Conservation (phyloP, 2,113 vertebrate species). For the Sapayoa aenigma region DNA sequence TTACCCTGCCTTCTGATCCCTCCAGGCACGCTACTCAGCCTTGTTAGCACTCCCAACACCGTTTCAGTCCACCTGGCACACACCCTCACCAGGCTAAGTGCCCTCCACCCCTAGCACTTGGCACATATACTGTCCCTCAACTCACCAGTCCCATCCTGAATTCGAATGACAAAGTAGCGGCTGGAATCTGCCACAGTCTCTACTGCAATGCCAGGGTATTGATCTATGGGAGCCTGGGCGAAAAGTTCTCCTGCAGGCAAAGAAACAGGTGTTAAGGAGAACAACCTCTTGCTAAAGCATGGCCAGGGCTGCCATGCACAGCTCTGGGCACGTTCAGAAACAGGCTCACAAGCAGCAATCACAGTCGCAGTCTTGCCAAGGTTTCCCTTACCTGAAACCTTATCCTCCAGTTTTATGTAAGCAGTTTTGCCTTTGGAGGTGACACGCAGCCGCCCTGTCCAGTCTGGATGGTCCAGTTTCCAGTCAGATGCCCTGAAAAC, state of each 20-base stretch:
- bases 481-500: constrained; percentile 91
- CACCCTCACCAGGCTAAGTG: not conserved
- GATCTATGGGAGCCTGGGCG: constrained; percentile 88
- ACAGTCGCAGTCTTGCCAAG: not conserved
- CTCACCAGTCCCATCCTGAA: constrained; percentile 91
- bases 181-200: constrained; percentile 94
- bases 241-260: constrained; percentile 86
- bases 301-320: not conserved
- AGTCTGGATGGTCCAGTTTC: constrained; percentile 95
- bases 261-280: not conserved
- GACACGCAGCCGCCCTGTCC: constrained; percentile 92
- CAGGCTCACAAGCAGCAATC: not conserved
- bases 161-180: constrained; percentile 92
- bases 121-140: not conserved
- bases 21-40: not conserved
- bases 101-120: not conserved
- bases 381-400: constrained; percentile 82
- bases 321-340: not conserved
- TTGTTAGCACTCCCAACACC: not conserved
- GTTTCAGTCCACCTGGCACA: not conserved
- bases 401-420: constrained; percentile 94
- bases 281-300: not conserved
- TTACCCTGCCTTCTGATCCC: not conserved
- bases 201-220: constrained; percentile 88
- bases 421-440: constrained; percentile 92